Conservation (phyloP, 2,888 invertebrate species). For the Nomada ferruginata region DNA sequence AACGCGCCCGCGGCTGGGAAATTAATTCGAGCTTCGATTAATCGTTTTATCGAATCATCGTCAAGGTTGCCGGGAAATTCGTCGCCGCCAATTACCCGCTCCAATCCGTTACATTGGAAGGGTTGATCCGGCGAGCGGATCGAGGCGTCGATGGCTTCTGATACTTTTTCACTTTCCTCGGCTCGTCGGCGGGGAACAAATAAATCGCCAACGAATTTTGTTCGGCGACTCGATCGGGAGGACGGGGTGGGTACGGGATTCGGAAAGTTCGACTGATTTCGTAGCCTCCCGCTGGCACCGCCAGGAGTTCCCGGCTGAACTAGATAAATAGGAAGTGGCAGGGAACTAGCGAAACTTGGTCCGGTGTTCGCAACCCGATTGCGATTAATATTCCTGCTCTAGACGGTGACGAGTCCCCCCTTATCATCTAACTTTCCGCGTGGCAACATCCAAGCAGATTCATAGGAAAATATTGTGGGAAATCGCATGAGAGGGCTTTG, state of each 20-base stretch:
- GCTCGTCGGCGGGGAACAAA: neutral
- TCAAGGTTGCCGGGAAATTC: conserved; percentile 8
- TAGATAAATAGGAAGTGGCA: conserved; percentile 16
- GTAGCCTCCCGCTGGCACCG: neutral
- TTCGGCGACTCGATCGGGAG: neutral
- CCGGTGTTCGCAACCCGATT: conserved; percentile 5
- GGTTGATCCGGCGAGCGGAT: neutral
- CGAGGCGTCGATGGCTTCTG: neutral
- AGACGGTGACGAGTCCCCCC: neutral
- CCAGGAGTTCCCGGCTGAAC: conserved; percentile 4
- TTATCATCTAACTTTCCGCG: neutral
- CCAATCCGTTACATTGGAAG: neutral
- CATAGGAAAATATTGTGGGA: neutral
- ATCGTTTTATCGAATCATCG: conserved; percentile 8
- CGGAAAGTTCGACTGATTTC: neutral
- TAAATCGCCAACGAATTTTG: neutral
- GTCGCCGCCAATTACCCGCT: neutral
- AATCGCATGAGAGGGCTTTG: too few species aligned
- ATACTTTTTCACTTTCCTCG: neutral
- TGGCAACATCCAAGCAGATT: neutral
- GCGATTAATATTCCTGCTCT: conserved; percentile 17
- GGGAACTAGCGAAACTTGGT: conserved; percentile 5
- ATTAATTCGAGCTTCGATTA: conserved; percentile 19
- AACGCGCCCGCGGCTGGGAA: neutral
- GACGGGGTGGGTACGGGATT: too few species aligned